phyloP scores from a whole-genome alignment of 2,888 invertebrate genomes.

The Lamproptera curius region DNA sequence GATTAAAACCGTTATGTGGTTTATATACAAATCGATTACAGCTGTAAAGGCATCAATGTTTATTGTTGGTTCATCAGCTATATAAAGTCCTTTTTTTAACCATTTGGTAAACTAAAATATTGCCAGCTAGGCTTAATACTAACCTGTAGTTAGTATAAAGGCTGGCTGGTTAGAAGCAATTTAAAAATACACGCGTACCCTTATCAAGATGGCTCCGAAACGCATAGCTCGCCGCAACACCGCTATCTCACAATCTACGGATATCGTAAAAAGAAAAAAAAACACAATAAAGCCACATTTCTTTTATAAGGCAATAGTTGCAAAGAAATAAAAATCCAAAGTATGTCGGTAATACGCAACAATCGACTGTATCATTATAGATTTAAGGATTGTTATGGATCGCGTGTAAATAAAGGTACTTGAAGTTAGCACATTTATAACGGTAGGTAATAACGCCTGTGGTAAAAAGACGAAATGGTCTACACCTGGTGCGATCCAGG shows the following conservation, averaged over 20 bases:
- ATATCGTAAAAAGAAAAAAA: background rate
- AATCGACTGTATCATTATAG: background rate
- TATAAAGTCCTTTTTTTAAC: no score
- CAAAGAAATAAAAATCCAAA: slow-evolving; percentile 4
- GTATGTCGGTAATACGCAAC: background rate
- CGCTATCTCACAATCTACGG: slow-evolving; percentile 2
- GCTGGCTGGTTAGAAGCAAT: no score
- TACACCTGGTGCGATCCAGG: slow-evolving; percentile 4
- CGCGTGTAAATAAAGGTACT: background rate
- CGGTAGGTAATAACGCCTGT: slow-evolving; percentile 16
- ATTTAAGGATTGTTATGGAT: background rate
- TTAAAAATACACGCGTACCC: background rate
- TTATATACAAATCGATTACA: no score
- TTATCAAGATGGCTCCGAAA: background rate
- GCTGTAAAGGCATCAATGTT: no score
- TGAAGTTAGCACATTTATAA: slow-evolving; percentile 14
- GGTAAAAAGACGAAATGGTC: slow-evolving; percentile 14
- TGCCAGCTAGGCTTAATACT: no score
- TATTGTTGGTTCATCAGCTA: no score
- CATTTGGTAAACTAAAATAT: no score
- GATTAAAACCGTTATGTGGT: no score
- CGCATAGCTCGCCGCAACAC: background rate
- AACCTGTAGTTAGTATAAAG: no score
- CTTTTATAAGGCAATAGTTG: slow-evolving; percentile 5
- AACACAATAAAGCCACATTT: background rate